Evolutionary conservation across 2,797 vertebrate genomes (phyloP).

Genomic region (Onychomys leucogaster): DNA sequence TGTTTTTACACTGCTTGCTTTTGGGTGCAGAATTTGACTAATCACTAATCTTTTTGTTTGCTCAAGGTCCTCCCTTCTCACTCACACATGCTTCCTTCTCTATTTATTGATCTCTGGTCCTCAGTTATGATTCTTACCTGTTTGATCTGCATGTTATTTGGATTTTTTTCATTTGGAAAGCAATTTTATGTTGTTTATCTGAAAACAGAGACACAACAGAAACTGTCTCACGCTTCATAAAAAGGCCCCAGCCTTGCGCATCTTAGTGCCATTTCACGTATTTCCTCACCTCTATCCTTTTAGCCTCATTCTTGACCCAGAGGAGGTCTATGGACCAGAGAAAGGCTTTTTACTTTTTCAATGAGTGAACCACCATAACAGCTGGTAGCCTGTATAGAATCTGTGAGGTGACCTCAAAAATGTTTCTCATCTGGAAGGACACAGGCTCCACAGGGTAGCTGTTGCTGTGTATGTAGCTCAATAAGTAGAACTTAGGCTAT

Average conservation of each 20-base stretch:
- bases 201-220: background rate
- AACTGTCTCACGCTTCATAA: background rate
- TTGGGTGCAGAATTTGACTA: background rate
- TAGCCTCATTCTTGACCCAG: background rate
- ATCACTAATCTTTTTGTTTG: background rate
- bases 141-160: background rate
- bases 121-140: background rate
- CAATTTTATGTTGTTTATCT: conserved; percentile 17
- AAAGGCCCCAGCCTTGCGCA: background rate
- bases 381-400: background rate
- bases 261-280: background rate
- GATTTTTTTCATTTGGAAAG: background rate
- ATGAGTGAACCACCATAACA: background rate
- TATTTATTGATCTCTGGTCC: background rate
- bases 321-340: background rate
- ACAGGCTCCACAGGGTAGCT: background rate
- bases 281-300: background rate
- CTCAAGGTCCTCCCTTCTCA: background rate
- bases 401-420: background rate
- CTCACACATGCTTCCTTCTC: rapidly evolving
- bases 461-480: background rate
- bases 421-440: background rate
- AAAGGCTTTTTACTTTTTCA: background rate
- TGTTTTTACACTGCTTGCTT: background rate
- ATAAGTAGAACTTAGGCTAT: background rate